Conservation (phyloP, 2,797 vertebrate species). For the Xiphophorus birchmanni region DNA sequence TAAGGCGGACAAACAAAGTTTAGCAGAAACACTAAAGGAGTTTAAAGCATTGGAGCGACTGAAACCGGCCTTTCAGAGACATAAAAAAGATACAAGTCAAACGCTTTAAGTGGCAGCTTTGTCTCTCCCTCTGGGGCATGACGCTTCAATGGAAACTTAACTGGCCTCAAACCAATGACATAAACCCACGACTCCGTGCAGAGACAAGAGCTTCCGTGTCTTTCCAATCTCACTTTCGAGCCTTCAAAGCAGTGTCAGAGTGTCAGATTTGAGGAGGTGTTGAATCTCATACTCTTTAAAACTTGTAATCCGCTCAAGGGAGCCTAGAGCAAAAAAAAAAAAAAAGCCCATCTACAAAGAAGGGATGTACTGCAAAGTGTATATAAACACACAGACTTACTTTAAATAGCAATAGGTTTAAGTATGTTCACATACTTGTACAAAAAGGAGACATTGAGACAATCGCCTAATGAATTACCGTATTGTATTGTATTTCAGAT, state of each 20-base stretch:
- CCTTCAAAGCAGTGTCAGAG: conserved; percentile 75
- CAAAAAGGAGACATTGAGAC: not conserved
- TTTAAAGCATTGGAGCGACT: conserved; percentile 24
- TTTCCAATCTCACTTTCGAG: conserved; percentile 74
- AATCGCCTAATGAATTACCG: not conserved
- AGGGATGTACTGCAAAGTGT: conserved; percentile 30
- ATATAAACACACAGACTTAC: conserved; percentile 41
- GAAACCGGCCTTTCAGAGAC: conserved; percentile 42
- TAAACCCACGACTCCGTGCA: conserved; percentile 73
- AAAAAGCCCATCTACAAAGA: conserved; percentile 21
- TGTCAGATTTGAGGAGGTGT: conserved; percentile 80
- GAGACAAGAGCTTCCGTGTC: conserved; percentile 71
- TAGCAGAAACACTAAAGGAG: not conserved
- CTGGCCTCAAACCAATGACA: conserved; percentile 77
- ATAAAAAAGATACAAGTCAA: conserved; percentile 71
- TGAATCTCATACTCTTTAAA: conserved; percentile 81
- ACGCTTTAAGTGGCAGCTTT: conserved; percentile 74
- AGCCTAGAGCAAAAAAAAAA: conserved; percentile 60
- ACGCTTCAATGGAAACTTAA: conserved; percentile 76
- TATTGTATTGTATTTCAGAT: conserved; percentile 9
- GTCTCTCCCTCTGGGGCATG: conserved; percentile 71
- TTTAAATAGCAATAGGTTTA: conserved; percentile 33
- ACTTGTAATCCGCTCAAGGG: conserved; percentile 82
- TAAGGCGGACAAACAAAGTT: conserved; percentile 10
- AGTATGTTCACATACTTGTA: not conserved